phyloP scores from a whole-genome alignment of 53 echinoderm and acorn worm species.

The Patiria pectinifera region DNA sequence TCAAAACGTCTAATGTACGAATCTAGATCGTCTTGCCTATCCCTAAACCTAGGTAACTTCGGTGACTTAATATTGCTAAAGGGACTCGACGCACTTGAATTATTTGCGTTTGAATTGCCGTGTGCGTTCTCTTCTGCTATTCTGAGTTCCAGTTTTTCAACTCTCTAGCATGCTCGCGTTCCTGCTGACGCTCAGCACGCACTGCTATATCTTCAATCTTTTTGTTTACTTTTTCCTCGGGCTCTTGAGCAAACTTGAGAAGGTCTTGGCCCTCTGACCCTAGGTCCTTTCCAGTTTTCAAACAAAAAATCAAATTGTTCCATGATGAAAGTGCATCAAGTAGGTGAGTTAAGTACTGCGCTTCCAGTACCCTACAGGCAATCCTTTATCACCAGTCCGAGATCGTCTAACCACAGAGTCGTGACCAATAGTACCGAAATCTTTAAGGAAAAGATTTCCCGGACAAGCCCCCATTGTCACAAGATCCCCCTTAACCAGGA shows the following conservation, averaged over 20 bases:
- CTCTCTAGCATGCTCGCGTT: background rate
- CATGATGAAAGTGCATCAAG: background rate
- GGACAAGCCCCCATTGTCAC: too few species aligned
- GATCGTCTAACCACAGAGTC: background rate
- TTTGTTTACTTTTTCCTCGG: too few species aligned
- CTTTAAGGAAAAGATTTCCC: background rate
- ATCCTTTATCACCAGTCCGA: background rate
- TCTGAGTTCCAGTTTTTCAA: background rate
- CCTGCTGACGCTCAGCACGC: too few species aligned
- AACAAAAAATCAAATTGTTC: too few species aligned
- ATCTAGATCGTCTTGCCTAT: too few species aligned
- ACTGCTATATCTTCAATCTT: too few species aligned
- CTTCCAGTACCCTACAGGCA: background rate
- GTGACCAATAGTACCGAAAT: background rate
- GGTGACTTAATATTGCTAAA: background rate
- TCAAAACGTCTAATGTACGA: too few species aligned
- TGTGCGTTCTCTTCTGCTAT: background rate
- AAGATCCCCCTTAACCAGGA: too few species aligned
- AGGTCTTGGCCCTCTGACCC: too few species aligned
- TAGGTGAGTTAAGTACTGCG: too few species aligned
- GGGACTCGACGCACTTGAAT: background rate
- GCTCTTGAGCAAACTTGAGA: background rate
- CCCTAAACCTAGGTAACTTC: background rate
- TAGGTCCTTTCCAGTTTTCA: too few species aligned
- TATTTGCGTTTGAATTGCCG: background rate